Evolutionary conservation across 2,888 invertebrate species (phyloP), one percentile per base, ranked within the genome.

Genomic region (Cactoblastis cactorum): DNA sequence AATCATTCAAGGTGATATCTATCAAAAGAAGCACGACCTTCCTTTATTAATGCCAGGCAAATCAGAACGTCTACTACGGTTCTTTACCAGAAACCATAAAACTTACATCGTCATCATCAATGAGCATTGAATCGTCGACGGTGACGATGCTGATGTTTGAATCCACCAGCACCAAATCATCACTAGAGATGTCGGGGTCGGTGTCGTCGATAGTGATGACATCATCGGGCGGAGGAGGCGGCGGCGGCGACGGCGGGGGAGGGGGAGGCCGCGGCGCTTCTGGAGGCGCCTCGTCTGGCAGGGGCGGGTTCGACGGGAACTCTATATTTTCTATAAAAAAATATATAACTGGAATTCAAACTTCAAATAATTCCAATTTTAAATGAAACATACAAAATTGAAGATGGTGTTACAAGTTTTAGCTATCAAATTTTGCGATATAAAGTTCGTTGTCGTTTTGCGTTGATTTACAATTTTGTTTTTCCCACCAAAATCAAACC

Each of bases 231-330:
- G 53, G 55, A 12, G 54, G 63, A 34, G 53, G 69, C 17, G 51
- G 69, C 39, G 56, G 65, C 43, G 39, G 67, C 58, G 43, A 71
- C 56, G 14, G 75, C 58, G 39, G 56, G 24, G 8, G 48, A 43
- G 50, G 50, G 0, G 77, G 78, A 0, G 77, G 79, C 0, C 73
- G 77, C 0, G 76, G 74, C 1, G 76, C 71, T 0, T 77, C 77
- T 0, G 79, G 80, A 1, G 83, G 83, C 3, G 79, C 83, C 24
- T 90, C 84, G 54, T 87, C 89, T 0, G 90, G 90, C 2, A 90
- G 66, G 0, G 89, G 88, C 0, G 90, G 90, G 3, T 83, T 78
- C 1, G 82, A 84, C 1, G 87, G 83, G 53, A 89, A 89, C 19
- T 69, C 80, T 24, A 72, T 62, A 18, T 59, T 56, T 63, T 87